Base-by-base conservation (phyloP, 1,140 invertebrate species). In the Heterodera schachtii region DNA sequence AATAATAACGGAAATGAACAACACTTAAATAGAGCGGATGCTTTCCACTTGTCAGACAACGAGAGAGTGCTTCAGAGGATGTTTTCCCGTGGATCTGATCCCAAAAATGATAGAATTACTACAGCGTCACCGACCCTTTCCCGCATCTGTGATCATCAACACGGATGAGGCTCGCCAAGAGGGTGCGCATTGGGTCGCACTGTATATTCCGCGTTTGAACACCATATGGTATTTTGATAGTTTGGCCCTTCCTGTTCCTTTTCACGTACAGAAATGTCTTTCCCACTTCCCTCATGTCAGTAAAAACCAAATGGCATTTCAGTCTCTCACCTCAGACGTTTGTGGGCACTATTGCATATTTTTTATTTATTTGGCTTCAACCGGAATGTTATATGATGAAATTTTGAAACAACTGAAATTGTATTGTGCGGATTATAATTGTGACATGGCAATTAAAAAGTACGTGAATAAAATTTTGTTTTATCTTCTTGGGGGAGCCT, bases 201-300 rank as follows among this genome's bases (percentile, higher is more conserved):
- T 74, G 6, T 74, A 74, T 11, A 57, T 74, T 3, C 31, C 47
- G 31, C 5, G 57, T 3, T 9, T 3, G 21, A 11, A 44, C 8
- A 44, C 47, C 3, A 11, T 44, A 11, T 52, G 47, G n/a, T 74
- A 74, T 44, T 74, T 74, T 74, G 73, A 74, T 44, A 74, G 73
- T 74, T 13, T 43, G n/a, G 57, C 47, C 5, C 73, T 74, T 11
- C 73, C 73, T 19, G 0, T 19, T 16, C 8, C 71, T 19, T 16
- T 16, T 11, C 7, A 11, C 11, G 21, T 73, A 44, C 9, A 44
- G 4, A 0, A 5, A 16, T 73, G 31, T 73, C 21, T 73, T 1
- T 73, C 71, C 4, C 9, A 73, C 1, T 73, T 73, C 21, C 4
- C 9, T 5, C 43, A 73, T 46, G 11, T 13, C 43, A 73, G 16